These are phyloP conservation scores for Anas bahamensis DNA, from an alignment of 2,797 vertebrate genomes.

Conservation along the genomic window DNA sequence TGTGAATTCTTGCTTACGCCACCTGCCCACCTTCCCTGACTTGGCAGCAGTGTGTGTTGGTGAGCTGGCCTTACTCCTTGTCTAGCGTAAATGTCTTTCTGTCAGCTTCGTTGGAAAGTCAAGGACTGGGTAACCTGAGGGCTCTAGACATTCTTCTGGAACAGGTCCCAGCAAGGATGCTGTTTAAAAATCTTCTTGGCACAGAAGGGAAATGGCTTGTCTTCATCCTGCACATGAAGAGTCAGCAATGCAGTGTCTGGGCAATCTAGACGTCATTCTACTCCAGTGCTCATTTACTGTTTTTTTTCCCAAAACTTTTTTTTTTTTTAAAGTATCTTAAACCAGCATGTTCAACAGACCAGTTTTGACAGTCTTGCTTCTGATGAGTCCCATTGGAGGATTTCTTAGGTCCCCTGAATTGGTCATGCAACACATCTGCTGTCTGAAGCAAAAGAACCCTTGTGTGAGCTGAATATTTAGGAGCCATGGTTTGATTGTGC, in stretches of 20 bases:
- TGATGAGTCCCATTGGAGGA: constrained; percentile 46
- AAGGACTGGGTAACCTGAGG: background rate
- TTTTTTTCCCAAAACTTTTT: too few relatives aligned
- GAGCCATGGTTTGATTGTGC: background rate
- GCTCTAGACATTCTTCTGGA: background rate
- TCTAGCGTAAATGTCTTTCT: background rate
- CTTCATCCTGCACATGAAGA: constrained; percentile 2
- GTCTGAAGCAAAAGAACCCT: constrained; percentile 48
- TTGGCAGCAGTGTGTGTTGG: background rate
- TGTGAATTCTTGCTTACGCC: background rate
- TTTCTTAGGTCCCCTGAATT: constrained; percentile 51
- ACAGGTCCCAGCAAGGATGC: constrained; percentile 10
- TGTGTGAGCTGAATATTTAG: constrained; percentile 66
- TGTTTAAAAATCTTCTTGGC: background rate
- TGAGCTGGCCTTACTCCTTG: background rate
- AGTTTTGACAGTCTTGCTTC: constrained; percentile 37
- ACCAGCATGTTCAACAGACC: constrained; percentile 9
- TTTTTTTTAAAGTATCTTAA: background rate
- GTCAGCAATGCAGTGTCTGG: background rate
- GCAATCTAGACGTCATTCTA: background rate
- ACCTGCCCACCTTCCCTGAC: background rate
- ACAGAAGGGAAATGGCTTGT: background rate
- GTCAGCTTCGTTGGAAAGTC: background rate
- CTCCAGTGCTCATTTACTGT: background rate
- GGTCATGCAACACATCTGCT: constrained; percentile 52